Evolutionary conservation across 2,888 invertebrate species (phyloP), one percentile per base, ranked within the genome.

Genomic region (Macrosiphum euphorbiae): DNA sequence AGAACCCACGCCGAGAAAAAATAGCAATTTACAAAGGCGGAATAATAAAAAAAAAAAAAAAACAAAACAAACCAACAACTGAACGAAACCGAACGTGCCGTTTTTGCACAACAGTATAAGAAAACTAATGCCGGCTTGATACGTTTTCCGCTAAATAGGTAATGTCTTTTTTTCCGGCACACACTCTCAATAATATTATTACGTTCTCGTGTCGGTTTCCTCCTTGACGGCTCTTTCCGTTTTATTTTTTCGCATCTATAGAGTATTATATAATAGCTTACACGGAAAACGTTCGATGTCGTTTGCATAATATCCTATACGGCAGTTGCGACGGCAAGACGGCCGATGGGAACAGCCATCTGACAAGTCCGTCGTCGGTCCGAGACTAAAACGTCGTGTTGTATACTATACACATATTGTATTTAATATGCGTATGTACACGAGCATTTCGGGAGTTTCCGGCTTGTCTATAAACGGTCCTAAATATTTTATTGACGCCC

Each of bases 401-500:
- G 24, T 24, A 55, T 26, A 26, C 8, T 58, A 7, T 26, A 58
- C 26, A 85, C n/a, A n/a, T n/a, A n/a, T 44, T 13, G 28, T 44
- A 13, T 44, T 85, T 85, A 85, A 85, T 85, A 35, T n/a, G 44
- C 26, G 10, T 28, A n/a, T 88, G 26, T 20, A 52, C 52, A 55
- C 58, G 61, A 10, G 24, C 44, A 24, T 61, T 44, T 61, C 35
- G 16, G 44, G 26, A 44, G 58, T 61, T 44, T 61, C 44, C 61
- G 28, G 44, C n/a, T n/a, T 61, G 89, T 44, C 44, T 88, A 44
- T 44, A 44, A 58, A 61, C 16, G 61, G 26, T 89, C 28, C 24
- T 61, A 61, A 89, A 89, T 90, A 78, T 90, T 90, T 35, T n/a
- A 90, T 50, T n/a, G 90, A n/a, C 67, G n/a, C 26, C n/a, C 52